Percentiles rank a stretch among this genome's conserved stretches.
These are phyloP conservation scores for Brachypodius melanocephalos DNA, from an alignment of 2,113 vertebrate genomes.

Conservation along the genomic window DNA sequence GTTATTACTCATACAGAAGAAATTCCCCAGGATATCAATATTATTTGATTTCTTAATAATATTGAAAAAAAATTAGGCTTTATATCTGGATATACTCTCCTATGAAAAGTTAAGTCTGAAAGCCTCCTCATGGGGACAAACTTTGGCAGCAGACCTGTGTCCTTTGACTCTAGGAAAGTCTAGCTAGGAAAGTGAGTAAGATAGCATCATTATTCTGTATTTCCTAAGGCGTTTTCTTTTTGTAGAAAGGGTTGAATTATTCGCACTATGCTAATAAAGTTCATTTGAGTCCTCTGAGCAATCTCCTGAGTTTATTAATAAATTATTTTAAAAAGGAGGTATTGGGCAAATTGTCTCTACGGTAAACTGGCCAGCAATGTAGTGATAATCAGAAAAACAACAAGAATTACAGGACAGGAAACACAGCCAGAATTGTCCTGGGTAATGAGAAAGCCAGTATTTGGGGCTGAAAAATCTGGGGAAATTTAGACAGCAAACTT, in stretches of 20 bases:
- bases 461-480: neutral
- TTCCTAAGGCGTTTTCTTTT: neutral
- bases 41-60: neutral
- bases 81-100: neutral
- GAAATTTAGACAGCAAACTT: neutral
- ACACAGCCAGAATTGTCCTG: neutral
- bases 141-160: neutral
- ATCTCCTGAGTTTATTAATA: slow-evolving; percentile 21
- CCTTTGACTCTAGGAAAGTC: neutral
- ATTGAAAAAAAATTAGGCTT: neutral
- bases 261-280: slow-evolving; percentile 29
- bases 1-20: neutral
- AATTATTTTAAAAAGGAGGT: neutral
- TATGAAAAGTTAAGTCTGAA: neutral
- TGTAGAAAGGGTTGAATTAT: slow-evolving; percentile 20
- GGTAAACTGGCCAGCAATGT: neutral
- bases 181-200: neutral
- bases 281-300: slow-evolving; percentile 15
- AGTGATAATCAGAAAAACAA: neutral
- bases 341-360: neutral
- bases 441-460: neutral
- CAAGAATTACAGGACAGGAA: neutral
- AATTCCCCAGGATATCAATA: neutral
- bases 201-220: neutral
- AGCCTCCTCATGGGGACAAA: neutral